phyloP scores from a whole-genome alignment of 2,888 invertebrate genomes.

The Drosophila paramelanica region DNA sequence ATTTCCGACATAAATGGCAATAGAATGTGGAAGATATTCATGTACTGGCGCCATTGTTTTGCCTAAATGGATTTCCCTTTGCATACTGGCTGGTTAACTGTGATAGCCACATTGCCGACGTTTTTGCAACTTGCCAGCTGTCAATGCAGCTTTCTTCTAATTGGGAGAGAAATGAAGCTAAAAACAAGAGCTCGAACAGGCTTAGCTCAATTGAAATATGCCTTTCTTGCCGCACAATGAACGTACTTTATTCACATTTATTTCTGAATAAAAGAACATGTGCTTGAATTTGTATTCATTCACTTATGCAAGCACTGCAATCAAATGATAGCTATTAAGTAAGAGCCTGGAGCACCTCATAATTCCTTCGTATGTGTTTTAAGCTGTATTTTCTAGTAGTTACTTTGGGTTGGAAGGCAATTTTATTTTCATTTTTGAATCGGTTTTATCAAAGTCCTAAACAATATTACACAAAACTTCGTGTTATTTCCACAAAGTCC shows the following conservation, averaged over 20 bases:
- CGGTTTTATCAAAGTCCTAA: no score
- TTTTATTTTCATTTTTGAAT: neutral
- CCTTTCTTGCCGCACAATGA: conserved; percentile 2
- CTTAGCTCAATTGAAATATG: conserved; percentile 15
- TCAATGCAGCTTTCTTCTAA: conserved; percentile 45
- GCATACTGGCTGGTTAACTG: conserved; percentile 7
- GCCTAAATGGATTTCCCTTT: conserved; percentile 26
- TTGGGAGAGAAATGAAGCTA: conserved; percentile 31
- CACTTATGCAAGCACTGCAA: conserved; percentile 1
- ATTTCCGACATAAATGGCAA: conserved; percentile 13
- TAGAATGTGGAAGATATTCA: conserved; percentile 19
- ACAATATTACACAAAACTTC: neutral
- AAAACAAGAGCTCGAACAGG: conserved; percentile 8
- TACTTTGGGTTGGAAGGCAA: neutral
- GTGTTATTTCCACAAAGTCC: no score
- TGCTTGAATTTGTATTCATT: neutral
- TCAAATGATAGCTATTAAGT: neutral
- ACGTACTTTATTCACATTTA: neutral
- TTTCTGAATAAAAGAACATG: neutral
- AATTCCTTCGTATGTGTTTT: neutral
- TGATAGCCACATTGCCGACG: conserved; percentile 18
- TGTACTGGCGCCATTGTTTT: conserved; percentile 33
- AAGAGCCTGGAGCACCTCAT: neutral
- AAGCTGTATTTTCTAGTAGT: neutral
- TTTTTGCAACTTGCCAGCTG: conserved; percentile 3